These are phyloP conservation scores for Mystacornis crossleyi DNA, from an alignment of 2,113 vertebrate species.

Conservation along the genomic window DNA sequence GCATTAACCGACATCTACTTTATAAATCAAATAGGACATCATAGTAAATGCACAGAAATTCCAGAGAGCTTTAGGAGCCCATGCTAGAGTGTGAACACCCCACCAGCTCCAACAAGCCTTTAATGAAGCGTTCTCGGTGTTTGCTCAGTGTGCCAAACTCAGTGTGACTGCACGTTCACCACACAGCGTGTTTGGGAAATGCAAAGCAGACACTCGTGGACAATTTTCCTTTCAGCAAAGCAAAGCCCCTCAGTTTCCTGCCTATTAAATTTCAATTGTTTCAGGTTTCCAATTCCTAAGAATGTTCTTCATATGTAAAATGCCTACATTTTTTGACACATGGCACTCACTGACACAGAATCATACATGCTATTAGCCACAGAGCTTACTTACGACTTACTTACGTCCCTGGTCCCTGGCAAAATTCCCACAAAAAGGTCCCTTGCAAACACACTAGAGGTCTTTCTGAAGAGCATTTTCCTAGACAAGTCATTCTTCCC, in stretches of 20 bases:
- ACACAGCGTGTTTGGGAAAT: rapidly evolving
- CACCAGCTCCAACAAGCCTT: not conserved
- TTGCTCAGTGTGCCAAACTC: not conserved
- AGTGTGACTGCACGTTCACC: not conserved
- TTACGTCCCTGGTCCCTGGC: rapidly evolving
- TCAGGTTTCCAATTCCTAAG: not conserved
- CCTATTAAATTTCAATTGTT: not conserved
- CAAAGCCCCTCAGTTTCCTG: not conserved
- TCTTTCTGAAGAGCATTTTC: not conserved
- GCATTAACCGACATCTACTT: not conserved
- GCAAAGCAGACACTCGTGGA: not conserved
- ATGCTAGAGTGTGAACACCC: not conserved
- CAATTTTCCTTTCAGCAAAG: not conserved
- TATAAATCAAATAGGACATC: not conserved
- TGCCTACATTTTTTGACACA: rapidly evolving
- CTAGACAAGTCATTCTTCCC: not conserved
- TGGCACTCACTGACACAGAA: not conserved
- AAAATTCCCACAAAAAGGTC: not conserved
- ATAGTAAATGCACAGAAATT: not conserved
- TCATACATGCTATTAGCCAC: rapidly evolving
- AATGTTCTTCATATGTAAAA: not conserved
- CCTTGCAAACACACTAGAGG: not conserved
- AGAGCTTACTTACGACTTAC: not conserved
- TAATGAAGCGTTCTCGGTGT: too few species aligned
- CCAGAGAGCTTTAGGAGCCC: not conserved